These are phyloP conservation scores for Limosa lapponica DNA, from an alignment of 2,797 vertebrate genomes.

Conservation along the genomic window DNA sequence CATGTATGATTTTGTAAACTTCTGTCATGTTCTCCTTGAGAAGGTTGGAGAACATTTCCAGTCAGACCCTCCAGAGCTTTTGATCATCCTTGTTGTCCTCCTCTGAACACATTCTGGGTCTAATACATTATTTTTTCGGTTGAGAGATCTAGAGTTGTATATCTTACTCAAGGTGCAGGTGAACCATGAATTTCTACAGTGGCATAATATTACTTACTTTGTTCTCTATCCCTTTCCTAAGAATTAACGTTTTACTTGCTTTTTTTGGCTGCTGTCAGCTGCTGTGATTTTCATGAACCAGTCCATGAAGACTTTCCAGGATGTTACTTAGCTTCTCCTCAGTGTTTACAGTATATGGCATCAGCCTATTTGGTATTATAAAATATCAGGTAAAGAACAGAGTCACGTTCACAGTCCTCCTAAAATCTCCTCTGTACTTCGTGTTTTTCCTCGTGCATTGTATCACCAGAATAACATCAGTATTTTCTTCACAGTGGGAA, in stretches of 20 bases:
- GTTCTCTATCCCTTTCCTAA: background rate
- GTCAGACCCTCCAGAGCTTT: background rate
- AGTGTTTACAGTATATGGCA: background rate
- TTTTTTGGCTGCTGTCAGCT: background rate
- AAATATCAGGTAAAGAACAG: background rate
- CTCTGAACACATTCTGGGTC: background rate
- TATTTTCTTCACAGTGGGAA: background rate
- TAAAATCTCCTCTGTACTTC: background rate
- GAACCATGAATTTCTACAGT: background rate
- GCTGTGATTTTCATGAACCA: background rate
- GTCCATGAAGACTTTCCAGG: background rate
- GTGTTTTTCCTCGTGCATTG: background rate
- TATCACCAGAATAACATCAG: background rate
- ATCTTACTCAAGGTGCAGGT: background rate
- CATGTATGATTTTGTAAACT: background rate
- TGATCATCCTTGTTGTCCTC: background rate
- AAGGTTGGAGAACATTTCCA: background rate
- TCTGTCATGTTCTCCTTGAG: background rate
- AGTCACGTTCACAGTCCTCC: background rate
- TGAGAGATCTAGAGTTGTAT: background rate
- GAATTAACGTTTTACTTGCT: background rate
- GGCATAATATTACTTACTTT: background rate
- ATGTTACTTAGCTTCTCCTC: background rate
- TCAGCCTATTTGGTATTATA: background rate
- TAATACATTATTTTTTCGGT: background rate